phyloP scores from a whole-genome alignment of 2,797 vertebrate genomes.

The Notoglanidium macrostoma region DNA sequence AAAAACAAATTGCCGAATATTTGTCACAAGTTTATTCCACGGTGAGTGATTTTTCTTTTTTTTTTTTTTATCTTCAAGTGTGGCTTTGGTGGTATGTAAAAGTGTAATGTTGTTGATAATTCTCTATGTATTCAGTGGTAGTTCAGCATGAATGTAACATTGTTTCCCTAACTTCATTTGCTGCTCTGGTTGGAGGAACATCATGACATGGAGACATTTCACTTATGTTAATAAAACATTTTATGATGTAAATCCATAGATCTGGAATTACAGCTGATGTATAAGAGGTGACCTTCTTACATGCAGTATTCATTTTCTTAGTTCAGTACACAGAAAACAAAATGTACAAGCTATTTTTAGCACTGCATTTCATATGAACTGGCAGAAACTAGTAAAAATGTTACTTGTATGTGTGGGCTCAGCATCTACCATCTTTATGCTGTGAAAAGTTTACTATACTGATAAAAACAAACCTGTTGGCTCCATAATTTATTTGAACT shows the following conservation, averaged over 20 bases:
- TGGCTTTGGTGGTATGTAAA: background rate
- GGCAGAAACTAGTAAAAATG: background rate
- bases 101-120: background rate
- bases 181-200: constrained; percentile 10
- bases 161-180: background rate
- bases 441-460: background rate
- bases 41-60: constrained; percentile 26
- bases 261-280: background rate
- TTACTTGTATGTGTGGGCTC: background rate
- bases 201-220: background rate
- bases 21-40: constrained; percentile 1
- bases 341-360: background rate
- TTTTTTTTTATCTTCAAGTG: background rate
- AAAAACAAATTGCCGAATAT: constrained; percentile 1
- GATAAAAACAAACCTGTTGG: background rate
- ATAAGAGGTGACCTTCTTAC: background rate
- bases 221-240: background rate
- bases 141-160: constrained; percentile 11
- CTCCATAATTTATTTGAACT: background rate
- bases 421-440: background rate
- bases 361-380: background rate
- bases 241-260: background rate
- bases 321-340: background rate
- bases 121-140: constrained; percentile 3
- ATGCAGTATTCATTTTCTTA: background rate